Percentiles rank a stretch among this genome's conserved stretches.
These are phyloP conservation scores for Tridacna crocea DNA, from an alignment of 2,888 invertebrate species.

Conservation along the genomic window DNA sequence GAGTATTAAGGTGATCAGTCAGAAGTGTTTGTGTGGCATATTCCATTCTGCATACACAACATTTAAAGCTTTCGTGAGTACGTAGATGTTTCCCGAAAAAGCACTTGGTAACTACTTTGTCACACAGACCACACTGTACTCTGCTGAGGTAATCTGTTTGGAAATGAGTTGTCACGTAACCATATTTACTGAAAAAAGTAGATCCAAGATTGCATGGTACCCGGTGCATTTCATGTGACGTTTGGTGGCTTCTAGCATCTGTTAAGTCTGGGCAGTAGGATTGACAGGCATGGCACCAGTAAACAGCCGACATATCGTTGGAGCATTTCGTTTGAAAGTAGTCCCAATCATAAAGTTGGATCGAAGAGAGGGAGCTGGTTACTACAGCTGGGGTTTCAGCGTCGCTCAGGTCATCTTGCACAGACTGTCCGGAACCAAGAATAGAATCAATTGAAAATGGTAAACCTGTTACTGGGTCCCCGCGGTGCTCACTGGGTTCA, in stretches of 20 bases:
- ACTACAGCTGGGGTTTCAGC: constrained; percentile 13
- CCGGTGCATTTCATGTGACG: constrained; percentile 17
- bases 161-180: constrained; percentile 34
- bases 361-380: constrained; percentile 16
- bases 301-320: not conserved
- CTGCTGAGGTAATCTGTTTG: constrained; percentile 28
- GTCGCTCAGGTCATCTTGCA: not conserved
- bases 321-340: constrained; percentile 17
- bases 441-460: constrained; percentile 47
- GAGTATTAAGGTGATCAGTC: constrained; percentile 42
- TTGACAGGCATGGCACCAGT: constrained; percentile 48
- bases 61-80: constrained; percentile 37
- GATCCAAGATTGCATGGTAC: constrained; percentile 29
- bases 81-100: constrained; percentile 42
- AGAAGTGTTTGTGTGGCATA: constrained; percentile 31
- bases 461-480: not conserved
- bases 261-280: constrained; percentile 16
- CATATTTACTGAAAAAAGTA: constrained; percentile 29
- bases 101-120: constrained; percentile 36
- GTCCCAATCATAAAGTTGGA: constrained; percentile 11
- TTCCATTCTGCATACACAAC: constrained; percentile 41
- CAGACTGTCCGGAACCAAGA: constrained; percentile 5
- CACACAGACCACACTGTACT: constrained; percentile 44
- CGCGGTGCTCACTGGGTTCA: not conserved
- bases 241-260: constrained; percentile 28